phyloP scores from a whole-genome alignment of 2,797 vertebrate genomes.

The Mallotus villosus region DNA sequence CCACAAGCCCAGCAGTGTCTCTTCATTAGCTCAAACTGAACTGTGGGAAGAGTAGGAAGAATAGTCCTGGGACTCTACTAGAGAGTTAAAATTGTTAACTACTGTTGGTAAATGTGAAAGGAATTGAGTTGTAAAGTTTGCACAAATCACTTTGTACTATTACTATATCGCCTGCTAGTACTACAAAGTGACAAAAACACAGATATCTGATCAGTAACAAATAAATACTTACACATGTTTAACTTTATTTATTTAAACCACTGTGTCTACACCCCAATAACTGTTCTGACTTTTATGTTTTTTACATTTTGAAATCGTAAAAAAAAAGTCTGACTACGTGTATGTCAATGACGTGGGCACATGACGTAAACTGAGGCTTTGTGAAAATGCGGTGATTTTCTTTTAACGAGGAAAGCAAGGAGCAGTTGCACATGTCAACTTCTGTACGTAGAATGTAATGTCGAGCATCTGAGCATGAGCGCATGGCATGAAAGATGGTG shows the following conservation, averaged over 20 bases:
- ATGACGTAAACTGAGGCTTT: not conserved
- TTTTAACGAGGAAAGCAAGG: not conserved
- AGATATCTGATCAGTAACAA: no score
- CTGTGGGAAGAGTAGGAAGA: not conserved
- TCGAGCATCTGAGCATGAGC: not conserved
- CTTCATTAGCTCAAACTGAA: slow-evolving; percentile 9
- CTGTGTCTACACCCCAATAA: not conserved
- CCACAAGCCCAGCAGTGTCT: not conserved
- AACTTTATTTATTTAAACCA: not conserved
- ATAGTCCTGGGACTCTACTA: slow-evolving; percentile 1
- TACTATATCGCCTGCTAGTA: no score
- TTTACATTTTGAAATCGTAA: no score
- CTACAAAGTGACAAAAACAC: no score
- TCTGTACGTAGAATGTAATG: slow-evolving; percentile 1
- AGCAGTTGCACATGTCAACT: not conserved
- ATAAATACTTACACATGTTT: not conserved
- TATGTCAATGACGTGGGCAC: no score
- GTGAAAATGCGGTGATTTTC: not conserved
- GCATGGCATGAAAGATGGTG: slow-evolving; percentile 11
- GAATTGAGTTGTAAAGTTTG: no score
- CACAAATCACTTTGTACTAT: not conserved
- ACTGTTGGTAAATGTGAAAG: not conserved
- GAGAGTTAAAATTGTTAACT: not conserved
- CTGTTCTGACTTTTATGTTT: no score
- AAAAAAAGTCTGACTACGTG: no score